Conservation (phyloP, 1,140 invertebrate species). For the Dreissena polymorpha region DNA sequence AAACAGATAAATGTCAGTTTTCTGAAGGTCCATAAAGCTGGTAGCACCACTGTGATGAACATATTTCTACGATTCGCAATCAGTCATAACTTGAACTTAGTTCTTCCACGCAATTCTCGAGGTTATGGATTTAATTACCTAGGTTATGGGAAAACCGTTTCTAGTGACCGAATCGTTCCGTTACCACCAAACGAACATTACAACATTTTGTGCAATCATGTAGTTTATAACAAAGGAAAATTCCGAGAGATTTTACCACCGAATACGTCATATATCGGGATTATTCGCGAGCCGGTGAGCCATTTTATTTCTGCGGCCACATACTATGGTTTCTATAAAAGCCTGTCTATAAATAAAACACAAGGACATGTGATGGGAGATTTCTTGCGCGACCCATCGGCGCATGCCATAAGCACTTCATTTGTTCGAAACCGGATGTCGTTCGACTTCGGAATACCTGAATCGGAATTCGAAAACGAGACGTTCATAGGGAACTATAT, state of each 20-base stretch:
- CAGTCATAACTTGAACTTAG: conserved; percentile 61
- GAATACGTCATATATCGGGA: conserved; percentile 67
- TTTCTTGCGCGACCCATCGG: conserved; percentile 45
- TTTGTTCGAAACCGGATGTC: conserved; percentile 70
- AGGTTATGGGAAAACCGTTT: conserved; percentile 48
- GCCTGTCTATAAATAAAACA: not conserved
- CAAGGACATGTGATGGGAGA: not conserved
- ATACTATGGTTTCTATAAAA: conserved; percentile 62
- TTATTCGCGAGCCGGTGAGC: conserved; percentile 67
- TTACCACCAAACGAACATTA: conserved; percentile 48
- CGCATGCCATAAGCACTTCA: conserved; percentile 8
- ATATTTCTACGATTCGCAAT: conserved; percentile 70
- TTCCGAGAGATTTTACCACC: conserved; percentile 62
- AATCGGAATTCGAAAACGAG: conserved; percentile 52
- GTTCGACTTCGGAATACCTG: conserved; percentile 67
- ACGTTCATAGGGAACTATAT: conserved; percentile 59
- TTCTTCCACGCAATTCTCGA: conserved; percentile 57
- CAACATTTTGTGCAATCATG: conserved; percentile 66
- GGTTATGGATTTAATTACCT: conserved; percentile 55
- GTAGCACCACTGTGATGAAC: conserved; percentile 69
- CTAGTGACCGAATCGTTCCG: conserved; percentile 42
- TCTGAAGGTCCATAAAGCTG: conserved; percentile 73
- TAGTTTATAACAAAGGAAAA: conserved; percentile 59
- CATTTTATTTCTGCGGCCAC: conserved; percentile 68
- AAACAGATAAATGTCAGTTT: conserved; percentile 63